These are phyloP conservation scores for Zophobas morio DNA, from an alignment of 1,140 invertebrate genomes.

Conservation along the genomic window DNA sequence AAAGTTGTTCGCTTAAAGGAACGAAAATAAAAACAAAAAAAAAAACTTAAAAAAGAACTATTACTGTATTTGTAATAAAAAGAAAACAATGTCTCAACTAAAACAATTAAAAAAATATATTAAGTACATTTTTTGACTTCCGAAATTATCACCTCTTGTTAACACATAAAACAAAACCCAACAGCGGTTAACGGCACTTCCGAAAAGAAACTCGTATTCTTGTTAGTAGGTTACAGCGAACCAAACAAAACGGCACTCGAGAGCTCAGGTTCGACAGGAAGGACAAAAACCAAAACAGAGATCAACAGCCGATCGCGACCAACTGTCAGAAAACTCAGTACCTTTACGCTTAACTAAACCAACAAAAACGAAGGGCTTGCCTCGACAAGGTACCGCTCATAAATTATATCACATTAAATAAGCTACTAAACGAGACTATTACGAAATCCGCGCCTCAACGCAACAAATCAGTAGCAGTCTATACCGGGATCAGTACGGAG, in stretches of 20 bases:
- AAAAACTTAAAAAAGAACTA: constrained; percentile 37
- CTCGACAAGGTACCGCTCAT: constrained; percentile 51
- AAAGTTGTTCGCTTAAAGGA: constrained; percentile 36
- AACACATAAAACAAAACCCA: constrained; percentile 41
- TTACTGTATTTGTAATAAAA: constrained; percentile 45
- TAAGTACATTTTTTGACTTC: constrained; percentile 46
- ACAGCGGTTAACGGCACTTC: constrained; percentile 36
- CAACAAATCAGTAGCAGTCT: constrained; percentile 33
- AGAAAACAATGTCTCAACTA: constrained; percentile 40
- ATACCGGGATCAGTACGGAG: constrained; percentile 35
- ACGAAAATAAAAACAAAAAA: constrained; percentile 38
- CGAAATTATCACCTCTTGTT: constrained; percentile 39
- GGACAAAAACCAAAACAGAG: constrained; percentile 46
- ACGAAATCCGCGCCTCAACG: constrained; percentile 41
- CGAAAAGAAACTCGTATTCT: constrained; percentile 23
- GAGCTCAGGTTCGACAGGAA: not conserved
- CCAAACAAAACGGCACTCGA: too few relatives aligned
- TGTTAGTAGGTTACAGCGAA: constrained; percentile 28
- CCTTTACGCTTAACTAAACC: constrained; percentile 49
- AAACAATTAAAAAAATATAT: constrained; percentile 48
- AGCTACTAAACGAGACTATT: constrained; percentile 50
- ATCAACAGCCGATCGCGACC: constrained; percentile 52
- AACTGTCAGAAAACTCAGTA: constrained; percentile 54
- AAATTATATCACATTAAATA: constrained; percentile 57
- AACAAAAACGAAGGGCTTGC: constrained; percentile 48